Base-by-base conservation (phyloP, 2,888 invertebrate species). In the Syrista parreyssii region DNA sequence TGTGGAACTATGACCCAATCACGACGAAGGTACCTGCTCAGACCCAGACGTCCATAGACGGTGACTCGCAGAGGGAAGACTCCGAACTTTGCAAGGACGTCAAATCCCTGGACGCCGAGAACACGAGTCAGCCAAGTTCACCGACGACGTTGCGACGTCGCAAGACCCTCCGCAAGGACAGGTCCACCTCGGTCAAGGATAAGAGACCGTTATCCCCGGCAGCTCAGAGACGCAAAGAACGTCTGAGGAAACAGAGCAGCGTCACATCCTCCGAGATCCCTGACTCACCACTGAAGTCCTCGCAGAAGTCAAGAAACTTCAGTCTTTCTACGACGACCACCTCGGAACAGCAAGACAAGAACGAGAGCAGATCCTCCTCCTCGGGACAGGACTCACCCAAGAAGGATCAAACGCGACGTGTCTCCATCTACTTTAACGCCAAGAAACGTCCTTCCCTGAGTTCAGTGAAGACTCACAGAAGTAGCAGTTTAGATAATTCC, bases 351-450 rank as follows among this genome's bases (percentile, higher is more conserved):
- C 89, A 90, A 30, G 88, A 89, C 15, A 91, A 90, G 75, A 88
- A 87, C 72, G 90, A 90, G 75, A 90, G 90, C 68, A 84, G 90
- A 55, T 92, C 92, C 1, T 92, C 92, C 1, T 92, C 92, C 1
- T 92, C 92, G 0, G 92, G 92, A 3, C 90, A 91, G 76, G 92
- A 92, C 15, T 92, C 91, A 0, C 91, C 92, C 1, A 89, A 86
- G 75, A 92, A 92, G 78, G 88, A 91, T 31, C 87, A 86, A 40
- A 81, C 82, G 2, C 84, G 86, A 12, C 81, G 88, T 12, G 86
- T 89, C 3, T 88, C 89, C 0, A 78, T 88, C 33, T 88, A 89
- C 68, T 88, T 90, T 33, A 91, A 88, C 75, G 78, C 88, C 3
- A 91, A 89, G 80, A 89, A 88, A 76, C 85, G 89, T 32, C 82